Conservation (phyloP, 2,113 vertebrate genomes). For the Leptobrachium leishanense region DNA sequence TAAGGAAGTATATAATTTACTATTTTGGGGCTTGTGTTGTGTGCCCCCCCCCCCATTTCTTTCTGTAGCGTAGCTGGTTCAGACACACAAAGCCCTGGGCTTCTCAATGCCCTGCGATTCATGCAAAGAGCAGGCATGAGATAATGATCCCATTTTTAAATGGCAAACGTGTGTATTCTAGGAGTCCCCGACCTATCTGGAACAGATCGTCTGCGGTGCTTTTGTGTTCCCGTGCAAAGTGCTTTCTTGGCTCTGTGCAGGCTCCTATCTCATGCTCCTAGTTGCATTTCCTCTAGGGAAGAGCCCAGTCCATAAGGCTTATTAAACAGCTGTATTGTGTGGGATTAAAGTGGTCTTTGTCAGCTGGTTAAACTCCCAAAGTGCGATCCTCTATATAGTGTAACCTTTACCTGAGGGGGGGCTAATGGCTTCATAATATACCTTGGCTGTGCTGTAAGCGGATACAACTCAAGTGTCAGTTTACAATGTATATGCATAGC, state of each 20-base stretch:
- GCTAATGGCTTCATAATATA: not conserved
- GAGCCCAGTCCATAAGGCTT: constrained; percentile 37
- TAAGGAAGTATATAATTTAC: too few species aligned
- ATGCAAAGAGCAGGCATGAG: not conserved
- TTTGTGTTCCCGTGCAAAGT: constrained; percentile 47
- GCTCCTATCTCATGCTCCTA: constrained; percentile 30
- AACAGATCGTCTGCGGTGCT: constrained; percentile 13
- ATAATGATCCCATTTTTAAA: not conserved
- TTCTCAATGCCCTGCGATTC: not conserved
- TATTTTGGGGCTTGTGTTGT: too few species aligned
- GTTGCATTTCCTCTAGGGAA: constrained; percentile 36
- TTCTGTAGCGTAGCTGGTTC: too few species aligned
- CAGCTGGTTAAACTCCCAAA: constrained; percentile 16
- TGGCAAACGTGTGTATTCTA: not conserved
- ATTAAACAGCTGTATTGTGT: constrained; percentile 34
- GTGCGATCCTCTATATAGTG: not conserved
- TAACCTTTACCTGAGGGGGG: not conserved
- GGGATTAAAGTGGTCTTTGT: constrained; percentile 33
- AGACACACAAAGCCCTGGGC: too few species aligned
- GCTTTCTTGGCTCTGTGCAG: constrained; percentile 47
- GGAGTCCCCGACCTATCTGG: constrained; percentile 14
- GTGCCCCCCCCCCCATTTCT: too few species aligned
- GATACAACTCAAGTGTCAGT: too few species aligned
- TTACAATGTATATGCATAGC: too few species aligned
- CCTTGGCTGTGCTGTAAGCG: too few species aligned